These are phyloP conservation scores for Ariolimax columbianus DNA, from an alignment of 2,888 invertebrate genomes.

Conservation along the genomic window DNA sequence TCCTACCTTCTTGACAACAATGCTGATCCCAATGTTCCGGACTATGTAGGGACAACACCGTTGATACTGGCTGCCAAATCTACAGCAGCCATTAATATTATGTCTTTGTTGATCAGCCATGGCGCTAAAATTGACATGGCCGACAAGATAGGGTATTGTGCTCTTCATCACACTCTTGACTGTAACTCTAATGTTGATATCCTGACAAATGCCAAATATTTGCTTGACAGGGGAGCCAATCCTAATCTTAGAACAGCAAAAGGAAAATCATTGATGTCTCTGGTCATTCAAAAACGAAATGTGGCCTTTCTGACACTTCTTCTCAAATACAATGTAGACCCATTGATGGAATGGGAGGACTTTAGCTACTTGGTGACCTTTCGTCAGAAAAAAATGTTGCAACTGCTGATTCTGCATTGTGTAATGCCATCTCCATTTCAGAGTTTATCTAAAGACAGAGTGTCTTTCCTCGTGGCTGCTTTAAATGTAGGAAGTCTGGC, in stretches of 20 bases:
- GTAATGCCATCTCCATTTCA: not conserved
- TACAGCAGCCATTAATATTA: not conserved
- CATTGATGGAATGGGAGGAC: constrained; percentile 7
- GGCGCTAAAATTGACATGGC: constrained; percentile 23
- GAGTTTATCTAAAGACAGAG: not conserved
- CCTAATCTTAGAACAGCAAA: constrained; percentile 2
- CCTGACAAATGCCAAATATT: not conserved
- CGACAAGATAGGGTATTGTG: not conserved
- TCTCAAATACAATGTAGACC: not conserved
- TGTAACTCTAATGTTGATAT: too few species aligned
- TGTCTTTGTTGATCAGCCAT: not conserved
- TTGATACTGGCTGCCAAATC: constrained; percentile 15
- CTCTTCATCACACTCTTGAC: not conserved
- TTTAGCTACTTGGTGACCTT: not conserved
- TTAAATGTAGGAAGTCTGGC: not conserved
- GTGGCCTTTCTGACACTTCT: not conserved
- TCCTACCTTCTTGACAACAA: not conserved
- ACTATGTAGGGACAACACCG: not conserved
- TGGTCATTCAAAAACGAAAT: not conserved
- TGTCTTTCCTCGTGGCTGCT: not conserved
- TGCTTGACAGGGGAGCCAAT: constrained; percentile 20
- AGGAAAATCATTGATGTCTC: not conserved
- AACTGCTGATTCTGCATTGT: not conserved
- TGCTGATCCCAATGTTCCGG: constrained; percentile 12
- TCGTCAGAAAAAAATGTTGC: constrained; percentile 14